Evolutionary conservation across 2,113 vertebrate genomes (phyloP).

Genomic region (Dromaius novaehollandiae): DNA sequence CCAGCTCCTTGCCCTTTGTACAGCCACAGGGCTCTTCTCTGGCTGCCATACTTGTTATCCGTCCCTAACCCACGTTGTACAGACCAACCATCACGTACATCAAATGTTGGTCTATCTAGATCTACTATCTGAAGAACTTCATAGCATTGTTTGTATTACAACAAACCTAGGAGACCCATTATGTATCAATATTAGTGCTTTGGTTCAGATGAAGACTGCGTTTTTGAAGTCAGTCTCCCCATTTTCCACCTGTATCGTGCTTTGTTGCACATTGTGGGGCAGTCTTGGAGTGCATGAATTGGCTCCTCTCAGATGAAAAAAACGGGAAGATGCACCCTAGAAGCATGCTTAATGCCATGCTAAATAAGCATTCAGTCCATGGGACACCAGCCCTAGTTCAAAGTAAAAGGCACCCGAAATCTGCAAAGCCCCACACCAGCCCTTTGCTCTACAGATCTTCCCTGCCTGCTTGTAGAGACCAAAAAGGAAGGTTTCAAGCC

Average conservation of each 20-base stretch:
- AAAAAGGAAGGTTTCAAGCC: not conserved
- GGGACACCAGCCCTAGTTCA: not conserved
- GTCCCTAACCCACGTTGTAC: too few relatives aligned
- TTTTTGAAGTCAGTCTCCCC: too few relatives aligned
- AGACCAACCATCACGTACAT: too few relatives aligned
- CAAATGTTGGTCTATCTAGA: too few relatives aligned
- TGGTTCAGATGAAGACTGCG: too few relatives aligned
- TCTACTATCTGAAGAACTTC: too few relatives aligned
- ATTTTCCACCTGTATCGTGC: rapidly evolving
- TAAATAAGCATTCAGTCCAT: not conserved
- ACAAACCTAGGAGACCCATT: too few relatives aligned
- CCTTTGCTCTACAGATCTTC: not conserved
- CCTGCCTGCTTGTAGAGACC: not conserved
- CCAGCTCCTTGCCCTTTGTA: too few relatives aligned
- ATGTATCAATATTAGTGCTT: too few relatives aligned
- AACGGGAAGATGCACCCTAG: not conserved
- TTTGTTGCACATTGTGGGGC: rapidly evolving
- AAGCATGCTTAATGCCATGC: not conserved
- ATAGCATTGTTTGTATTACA: too few relatives aligned
- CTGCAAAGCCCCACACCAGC: rapidly evolving
- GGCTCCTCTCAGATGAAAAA: not conserved
- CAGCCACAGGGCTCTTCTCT: too few relatives aligned
- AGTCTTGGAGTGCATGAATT: rapidly evolving
- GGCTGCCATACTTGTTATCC: too few relatives aligned
- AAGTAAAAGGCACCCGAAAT: not conserved